Evolutionary conservation across 2,888 invertebrate genomes (phyloP).

Genomic region (Scrobipalpa atriplicella): DNA sequence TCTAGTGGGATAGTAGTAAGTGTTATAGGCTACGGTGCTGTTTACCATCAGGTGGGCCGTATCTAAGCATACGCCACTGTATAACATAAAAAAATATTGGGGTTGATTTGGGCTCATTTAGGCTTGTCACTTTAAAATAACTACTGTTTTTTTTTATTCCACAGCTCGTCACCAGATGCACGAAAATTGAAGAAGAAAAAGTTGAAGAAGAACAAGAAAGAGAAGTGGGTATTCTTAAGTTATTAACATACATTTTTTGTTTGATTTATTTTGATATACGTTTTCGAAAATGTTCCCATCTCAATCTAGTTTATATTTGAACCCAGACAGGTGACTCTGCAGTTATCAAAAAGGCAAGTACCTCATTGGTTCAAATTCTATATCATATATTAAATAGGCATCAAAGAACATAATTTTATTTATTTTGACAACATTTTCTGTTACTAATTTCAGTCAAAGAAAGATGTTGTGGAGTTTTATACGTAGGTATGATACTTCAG

Average conservation of each 20-base stretch:
- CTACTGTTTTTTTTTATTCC: constrained; percentile 42
- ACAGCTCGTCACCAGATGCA: constrained; percentile 87
- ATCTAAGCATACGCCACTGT: too few relatives aligned
- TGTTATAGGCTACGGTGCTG: too few relatives aligned
- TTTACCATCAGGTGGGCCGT: too few relatives aligned
- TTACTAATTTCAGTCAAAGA: constrained; percentile 73
- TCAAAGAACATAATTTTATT: constrained; percentile 7
- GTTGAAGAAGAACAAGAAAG: constrained; percentile 89
- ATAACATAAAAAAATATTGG: too few relatives aligned
- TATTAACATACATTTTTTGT: constrained; percentile 36
- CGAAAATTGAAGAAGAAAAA: constrained; percentile 91
- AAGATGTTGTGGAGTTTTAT: constrained; percentile 72
- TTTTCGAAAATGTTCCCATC: constrained; percentile 39
- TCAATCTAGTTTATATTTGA: constrained; percentile 63
- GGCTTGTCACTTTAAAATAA: too few relatives aligned
- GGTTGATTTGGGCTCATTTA: too few relatives aligned
- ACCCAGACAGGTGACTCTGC: constrained; percentile 73
- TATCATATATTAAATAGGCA: background rate
- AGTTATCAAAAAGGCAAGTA: constrained; percentile 76
- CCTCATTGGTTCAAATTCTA: constrained; percentile 26
- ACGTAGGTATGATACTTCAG: constrained; percentile 63
- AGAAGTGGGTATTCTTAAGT: constrained; percentile 82
- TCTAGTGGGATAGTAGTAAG: too few relatives aligned
- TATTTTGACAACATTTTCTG: constrained; percentile 31
- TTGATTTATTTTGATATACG: constrained; percentile 42